Evolutionary conservation across 2,888 invertebrate genomes (phyloP).

Genomic region (Eucera pruinosa): DNA sequence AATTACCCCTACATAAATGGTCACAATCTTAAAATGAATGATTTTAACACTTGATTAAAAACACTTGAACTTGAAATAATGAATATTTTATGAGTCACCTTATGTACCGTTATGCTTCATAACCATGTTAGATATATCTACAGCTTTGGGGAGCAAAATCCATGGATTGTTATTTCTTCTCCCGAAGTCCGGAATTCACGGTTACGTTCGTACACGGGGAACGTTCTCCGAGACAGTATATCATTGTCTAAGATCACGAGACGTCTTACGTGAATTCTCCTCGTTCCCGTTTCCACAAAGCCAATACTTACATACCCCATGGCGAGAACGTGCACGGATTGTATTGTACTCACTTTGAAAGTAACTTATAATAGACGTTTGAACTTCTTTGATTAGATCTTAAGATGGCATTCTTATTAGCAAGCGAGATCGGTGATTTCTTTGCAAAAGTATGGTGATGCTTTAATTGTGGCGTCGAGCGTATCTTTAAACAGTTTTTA

Average conservation of each 20-base stretch:
- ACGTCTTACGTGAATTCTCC: slow-evolving; percentile 50
- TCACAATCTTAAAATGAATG: too few species aligned
- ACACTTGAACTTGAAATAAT: too few species aligned
- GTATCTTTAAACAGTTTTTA: too few species aligned
- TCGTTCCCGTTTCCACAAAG: slow-evolving; percentile 51
- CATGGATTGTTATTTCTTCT: slow-evolving; percentile 27
- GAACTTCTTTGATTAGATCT: slow-evolving; percentile 4
- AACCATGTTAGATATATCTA: slow-evolving; percentile 3
- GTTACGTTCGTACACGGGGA: slow-evolving; percentile 37
- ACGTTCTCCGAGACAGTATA: slow-evolving; percentile 28
- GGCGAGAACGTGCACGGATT: slow-evolving; percentile 55
- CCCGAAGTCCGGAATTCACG: slow-evolving; percentile 9
- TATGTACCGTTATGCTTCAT: too few species aligned
- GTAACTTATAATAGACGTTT: slow-evolving; percentile 13
- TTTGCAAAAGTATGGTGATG: too few species aligned
- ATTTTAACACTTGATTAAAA: too few species aligned
- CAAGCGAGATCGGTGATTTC: too few species aligned
- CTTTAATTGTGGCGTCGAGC: too few species aligned
- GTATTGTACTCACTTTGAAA: not conserved
- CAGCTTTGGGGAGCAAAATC: slow-evolving; percentile 6
- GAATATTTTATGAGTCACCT: too few species aligned
- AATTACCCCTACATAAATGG: too few species aligned
- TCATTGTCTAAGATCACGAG: slow-evolving; percentile 37
- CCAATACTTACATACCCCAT: slow-evolving; percentile 48
- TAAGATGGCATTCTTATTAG: too few species aligned